Percentiles rank a stretch among this genome's conserved stretches.
phyloP scores from a whole-genome alignment of 2,113 vertebrate genomes.

The Neoarius graeffei region DNA sequence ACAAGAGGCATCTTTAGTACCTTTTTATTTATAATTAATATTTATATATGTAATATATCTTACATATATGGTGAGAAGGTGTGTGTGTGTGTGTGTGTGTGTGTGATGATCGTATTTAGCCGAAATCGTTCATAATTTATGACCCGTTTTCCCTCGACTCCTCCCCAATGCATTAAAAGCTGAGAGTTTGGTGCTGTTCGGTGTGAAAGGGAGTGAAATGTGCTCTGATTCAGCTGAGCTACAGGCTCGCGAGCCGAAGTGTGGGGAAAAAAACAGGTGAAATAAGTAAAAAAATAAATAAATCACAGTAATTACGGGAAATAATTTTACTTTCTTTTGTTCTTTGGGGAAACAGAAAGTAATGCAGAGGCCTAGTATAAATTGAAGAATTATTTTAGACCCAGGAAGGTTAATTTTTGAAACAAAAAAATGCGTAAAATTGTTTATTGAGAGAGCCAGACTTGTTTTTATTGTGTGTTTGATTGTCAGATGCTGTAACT shows the following conservation, averaged over 20 bases:
- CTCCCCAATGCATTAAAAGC: not conserved
- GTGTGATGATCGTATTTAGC: not conserved
- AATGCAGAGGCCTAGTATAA: not conserved
- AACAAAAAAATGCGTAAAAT: not conserved
- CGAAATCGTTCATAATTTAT: constrained; percentile 17
- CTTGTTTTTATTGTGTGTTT: not conserved
- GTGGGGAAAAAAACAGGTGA: not conserved
- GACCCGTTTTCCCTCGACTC: not conserved
- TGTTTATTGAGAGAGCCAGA: not conserved
- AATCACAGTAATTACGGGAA: not conserved
- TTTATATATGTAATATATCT: no score
- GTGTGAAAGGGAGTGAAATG: not conserved
- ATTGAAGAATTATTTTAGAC: not conserved
- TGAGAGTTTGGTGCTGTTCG: not conserved
- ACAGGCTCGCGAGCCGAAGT: not conserved
- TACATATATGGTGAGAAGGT: no score
- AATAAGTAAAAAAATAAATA: not conserved
- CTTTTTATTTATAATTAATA: no score
- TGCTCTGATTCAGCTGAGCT: no score
- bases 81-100: not conserved
- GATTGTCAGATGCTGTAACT: not conserved
- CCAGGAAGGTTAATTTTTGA: not conserved
- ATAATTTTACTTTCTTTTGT: not conserved
- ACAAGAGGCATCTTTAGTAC: no score
- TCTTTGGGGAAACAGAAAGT: not conserved